Evolutionary conservation across 1,140 invertebrate species (phyloP), one percentile per base, ranked within the genome.

Genomic region (Drosophila paulistorum): DNA sequence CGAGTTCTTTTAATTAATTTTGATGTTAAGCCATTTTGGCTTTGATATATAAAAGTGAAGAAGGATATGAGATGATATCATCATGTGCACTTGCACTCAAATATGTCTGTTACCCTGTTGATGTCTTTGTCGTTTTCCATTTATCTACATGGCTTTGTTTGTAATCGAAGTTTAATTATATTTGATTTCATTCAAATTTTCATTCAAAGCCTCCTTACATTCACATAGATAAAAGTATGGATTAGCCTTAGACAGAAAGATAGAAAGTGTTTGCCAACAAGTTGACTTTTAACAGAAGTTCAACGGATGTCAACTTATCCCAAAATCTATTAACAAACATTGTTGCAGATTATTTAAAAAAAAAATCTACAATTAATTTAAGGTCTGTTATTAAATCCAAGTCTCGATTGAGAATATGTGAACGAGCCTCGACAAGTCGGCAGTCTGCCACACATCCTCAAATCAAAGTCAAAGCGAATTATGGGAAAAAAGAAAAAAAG

Each of bases 1-100:
- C 60, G 71, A 75, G 33, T 65, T 68, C 48, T 68, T 68, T 68
- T 75, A 71, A 76, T 78, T 78, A 78, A 78, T 78, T 75, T 68
- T 51, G 54, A 62, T 48, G 58, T 65, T 65, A 71, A 80, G 74
- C 48, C 65, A 58, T 59, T 37, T 33, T 59, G 9, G 33, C 33
- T 59, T 59, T 48, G 26, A 26, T 37, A 59, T 59, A 37, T 59
- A 26, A 4, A 26, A 26, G 33, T 20, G 55, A 23, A 48, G 0
- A 48, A 48, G n/a, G 55, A 58, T 17, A 58, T 37, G 30, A 35
- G 55, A 37, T 17, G 55, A 35, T 14, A n/a, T 48, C 45, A 48
- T 48, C 45, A 11, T 51, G 45, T 23, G 45, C 17, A 51, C 11
- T 51, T 51, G 17, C 20, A 51, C 6, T 23, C 9, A 11, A 7